phyloP scores from a whole-genome alignment of 1,140 invertebrate genomes.

The Atta texana region DNA sequence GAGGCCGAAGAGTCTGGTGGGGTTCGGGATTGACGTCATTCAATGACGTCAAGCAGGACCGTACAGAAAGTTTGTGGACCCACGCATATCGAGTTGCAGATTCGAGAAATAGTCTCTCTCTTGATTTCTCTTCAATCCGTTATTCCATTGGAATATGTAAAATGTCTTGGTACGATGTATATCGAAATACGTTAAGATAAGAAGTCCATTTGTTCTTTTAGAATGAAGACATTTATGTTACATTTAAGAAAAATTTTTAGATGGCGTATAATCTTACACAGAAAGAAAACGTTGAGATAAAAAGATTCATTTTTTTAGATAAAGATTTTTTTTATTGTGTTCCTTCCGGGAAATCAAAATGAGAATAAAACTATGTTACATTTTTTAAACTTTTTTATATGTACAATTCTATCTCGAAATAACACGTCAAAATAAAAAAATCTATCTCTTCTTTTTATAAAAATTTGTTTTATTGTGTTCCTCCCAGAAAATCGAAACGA shows the following conservation, averaged over 20 bases:
- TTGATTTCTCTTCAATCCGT: neutral
- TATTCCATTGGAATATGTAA: neutral
- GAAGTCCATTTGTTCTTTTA: neutral
- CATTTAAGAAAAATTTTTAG: no score
- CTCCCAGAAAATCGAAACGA: neutral
- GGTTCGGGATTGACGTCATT: conserved; percentile 80
- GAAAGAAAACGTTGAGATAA: no score
- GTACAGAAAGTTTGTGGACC: conserved; percentile 69
- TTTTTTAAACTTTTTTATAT: no score
- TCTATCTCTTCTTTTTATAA: no score
- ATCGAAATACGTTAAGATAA: neutral
- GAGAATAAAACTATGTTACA: no score
- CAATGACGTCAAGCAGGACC: conserved; percentile 81
- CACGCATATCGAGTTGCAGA: conserved; percentile 1
- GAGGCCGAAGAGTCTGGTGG: conserved; percentile 58
- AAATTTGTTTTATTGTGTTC: neutral
- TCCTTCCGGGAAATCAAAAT: neutral
- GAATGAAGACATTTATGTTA: no score
- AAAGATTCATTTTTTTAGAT: no score
- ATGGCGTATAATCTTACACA: no score
- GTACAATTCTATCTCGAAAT: no score
- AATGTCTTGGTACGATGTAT: neutral
- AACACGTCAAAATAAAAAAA: no score
- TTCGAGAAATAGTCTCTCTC: neutral
- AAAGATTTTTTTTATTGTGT: neutral